These are phyloP conservation scores for Crotalus tigris DNA, from an alignment of 2,113 vertebrate species.

Conservation along the genomic window DNA sequence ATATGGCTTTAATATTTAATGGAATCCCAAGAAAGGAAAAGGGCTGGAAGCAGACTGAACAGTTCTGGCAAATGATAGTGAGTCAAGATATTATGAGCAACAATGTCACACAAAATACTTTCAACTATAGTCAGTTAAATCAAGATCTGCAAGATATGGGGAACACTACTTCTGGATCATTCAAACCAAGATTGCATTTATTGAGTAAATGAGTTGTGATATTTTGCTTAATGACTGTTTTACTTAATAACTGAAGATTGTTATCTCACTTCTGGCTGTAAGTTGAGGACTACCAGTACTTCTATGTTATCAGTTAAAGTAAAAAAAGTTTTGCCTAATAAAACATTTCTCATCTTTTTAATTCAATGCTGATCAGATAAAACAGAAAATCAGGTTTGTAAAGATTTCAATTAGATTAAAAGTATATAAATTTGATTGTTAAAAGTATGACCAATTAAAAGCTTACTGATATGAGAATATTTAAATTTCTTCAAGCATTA, in stretches of 20 bases:
- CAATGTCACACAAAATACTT: background rate
- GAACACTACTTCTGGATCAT: background rate
- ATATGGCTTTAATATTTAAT: background rate
- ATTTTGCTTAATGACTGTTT: background rate
- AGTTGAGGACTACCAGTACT: background rate
- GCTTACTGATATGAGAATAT: slow-evolving; percentile 17
- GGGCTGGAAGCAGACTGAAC: background rate
- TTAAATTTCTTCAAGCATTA: slow-evolving; percentile 22
- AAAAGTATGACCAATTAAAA: background rate
- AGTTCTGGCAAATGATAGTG: background rate
- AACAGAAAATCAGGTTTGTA: background rate
- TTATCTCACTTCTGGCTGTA: background rate
- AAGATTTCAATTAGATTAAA: background rate
- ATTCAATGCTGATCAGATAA: background rate
- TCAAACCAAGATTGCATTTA: background rate
- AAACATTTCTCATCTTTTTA: background rate
- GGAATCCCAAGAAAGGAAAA: background rate
- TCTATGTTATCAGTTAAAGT: background rate
- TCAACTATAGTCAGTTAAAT: background rate
- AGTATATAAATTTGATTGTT: background rate
- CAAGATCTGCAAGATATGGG: background rate
- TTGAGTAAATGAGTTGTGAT: background rate
- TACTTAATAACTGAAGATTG: background rate
- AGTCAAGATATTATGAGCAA: background rate
- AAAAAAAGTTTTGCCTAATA: background rate